Evolutionary conservation across 2,797 vertebrate species (phyloP), one percentile per base, ranked within the genome.

Genomic region (Eospalax fontanierii): DNA sequence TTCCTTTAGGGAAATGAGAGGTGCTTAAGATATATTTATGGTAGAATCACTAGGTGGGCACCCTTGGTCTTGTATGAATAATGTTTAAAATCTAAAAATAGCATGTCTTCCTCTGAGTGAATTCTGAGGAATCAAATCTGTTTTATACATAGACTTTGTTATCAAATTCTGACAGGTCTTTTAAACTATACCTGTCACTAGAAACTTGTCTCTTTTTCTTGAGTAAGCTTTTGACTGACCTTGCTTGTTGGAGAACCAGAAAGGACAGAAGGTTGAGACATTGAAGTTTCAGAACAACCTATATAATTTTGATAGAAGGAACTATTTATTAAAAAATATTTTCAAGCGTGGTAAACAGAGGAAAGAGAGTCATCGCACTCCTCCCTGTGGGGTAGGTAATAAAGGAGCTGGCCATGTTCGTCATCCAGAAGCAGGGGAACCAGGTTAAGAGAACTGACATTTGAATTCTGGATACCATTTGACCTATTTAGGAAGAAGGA

Each of bases 1-100:
- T 54, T 94, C 54, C 33, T 82, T 71, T 84, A 76, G 57, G 63
- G 40, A 96, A 79, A 91, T 75, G 21, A 90, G 12, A 70, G 35
- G 54, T 28, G 2, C 73, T 46, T 95, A 38, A 85, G 15, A 70
- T 61, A 63, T 33, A 4, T 76, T 40, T 95, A 16, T 40, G 8
- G 18, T 76, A 74, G 46, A 54, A 16, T 9, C 11, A 54, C n/a
- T 71, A 15, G 54, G 18, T 8, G 11, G 30, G 4, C 12, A 70
- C 5, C 2, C 4, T 85, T 63, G 21, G 1, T 30, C 16, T 75
- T 91, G 40, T 19, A 76, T 43, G 30, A 79, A 71, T 24, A 46
- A 4, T 16, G 12, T 59, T 91, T 66, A 54, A 76, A 80, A 35
- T 84, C 66, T 33, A 68, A 15, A 73, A 46, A 82, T 28, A 82